Base-by-base conservation (phyloP, 2,888 invertebrate species). In the Amphimallon solstitiale region DNA sequence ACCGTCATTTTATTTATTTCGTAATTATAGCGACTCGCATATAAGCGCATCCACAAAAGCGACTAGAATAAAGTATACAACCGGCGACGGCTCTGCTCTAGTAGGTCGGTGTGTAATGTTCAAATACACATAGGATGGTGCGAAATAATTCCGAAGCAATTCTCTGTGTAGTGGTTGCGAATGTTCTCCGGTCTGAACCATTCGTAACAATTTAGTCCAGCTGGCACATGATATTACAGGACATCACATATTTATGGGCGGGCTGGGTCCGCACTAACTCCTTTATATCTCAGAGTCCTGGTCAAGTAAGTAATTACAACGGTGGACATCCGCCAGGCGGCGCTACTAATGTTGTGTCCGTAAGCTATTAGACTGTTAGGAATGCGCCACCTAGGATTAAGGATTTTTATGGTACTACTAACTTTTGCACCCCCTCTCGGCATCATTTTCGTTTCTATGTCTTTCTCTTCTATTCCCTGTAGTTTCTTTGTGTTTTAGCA, bases 121-220 rank as follows among this genome's bases (percentile, higher is more conserved):
- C 64, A 34, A 43, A 51, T 43, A 74, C 73, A 74, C 73, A 74
- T 72, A 74, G 73, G 72, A 75, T 72, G 71, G 77, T 75, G 75
- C 70, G 77, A 79, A 79, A 79, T 79, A 79, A 79, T 79, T 78
- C 75, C 75, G 72, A 73, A 75, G 78, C 78, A 78, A 78, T 78
- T 78, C 77, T 76, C 75, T 76, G 77, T 78, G 71, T 75, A 76
- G 77, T 74, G 74, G 76, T 74, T 75, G 76, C 75, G 76, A 77
- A 76, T 76, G 77, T 74, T 76, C 76, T 76, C 76, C 75, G 76
- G 72, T 76, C 78, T 51, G 67, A 60, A 76, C 80, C 81, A 82
- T 82, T 82, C 80, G 81, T 82, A 82, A 81, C 82, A 82, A 82
- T 82, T 82, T 82, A 80, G 78, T 78, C 80, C 81, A 82, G 81